Percentiles rank a stretch among this genome's conserved stretches.
Conservation (phyloP, 1,140 invertebrate genomes). For the Bombus waltoni region DNA sequence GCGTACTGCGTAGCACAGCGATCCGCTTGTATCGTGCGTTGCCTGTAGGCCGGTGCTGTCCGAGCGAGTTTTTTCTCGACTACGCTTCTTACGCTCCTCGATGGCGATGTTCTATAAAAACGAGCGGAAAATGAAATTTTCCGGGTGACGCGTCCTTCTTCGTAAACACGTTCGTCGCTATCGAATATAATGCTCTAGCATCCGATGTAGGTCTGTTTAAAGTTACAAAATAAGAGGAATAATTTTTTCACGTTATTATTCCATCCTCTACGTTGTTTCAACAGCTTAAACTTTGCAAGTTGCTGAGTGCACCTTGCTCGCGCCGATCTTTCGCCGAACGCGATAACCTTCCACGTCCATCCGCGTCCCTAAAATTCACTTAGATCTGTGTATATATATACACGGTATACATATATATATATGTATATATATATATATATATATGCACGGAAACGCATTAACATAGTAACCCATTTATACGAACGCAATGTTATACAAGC, state of each 20-base stretch:
- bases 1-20: neutral
- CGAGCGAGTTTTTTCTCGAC: neutral
- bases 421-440: neutral
- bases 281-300: no score
- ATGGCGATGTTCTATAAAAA: neutral
- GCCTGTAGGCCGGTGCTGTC: neutral
- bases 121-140: neutral
- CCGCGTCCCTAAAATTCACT: neutral
- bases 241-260: neutral
- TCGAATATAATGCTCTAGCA: neutral
- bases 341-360: neutral
- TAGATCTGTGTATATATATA: neutral
- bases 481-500: constrained; percentile 3
- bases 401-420: neutral
- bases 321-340: neutral
- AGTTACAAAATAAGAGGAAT: neutral
- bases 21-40: neutral
- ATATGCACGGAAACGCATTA: neutral
- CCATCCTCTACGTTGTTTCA: neutral
- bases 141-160: no score
- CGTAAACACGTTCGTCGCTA: neutral
- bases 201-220: neutral
- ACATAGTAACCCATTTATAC: constrained; percentile 34
- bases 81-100: neutral
- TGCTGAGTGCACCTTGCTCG: neutral